Base-by-base conservation (phyloP, 2,797 vertebrate species). In the Pristis pectinata region DNA sequence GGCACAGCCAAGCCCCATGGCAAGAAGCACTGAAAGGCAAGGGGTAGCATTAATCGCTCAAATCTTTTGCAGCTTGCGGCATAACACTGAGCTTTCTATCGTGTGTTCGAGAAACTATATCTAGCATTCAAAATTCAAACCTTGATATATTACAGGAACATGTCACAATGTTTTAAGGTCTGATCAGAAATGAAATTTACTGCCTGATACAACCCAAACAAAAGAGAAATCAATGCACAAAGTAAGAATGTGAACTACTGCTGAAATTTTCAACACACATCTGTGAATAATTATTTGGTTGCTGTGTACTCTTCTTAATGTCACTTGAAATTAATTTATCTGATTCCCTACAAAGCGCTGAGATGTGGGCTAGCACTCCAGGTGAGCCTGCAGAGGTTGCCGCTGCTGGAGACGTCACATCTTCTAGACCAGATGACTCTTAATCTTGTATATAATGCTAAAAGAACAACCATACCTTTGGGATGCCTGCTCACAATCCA, bases 1-100 rank as follows among this genome's bases (percentile, higher is more conserved):
- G 97, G 96, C 97, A 95, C 97, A 98, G 98, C 98, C 98, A 99
- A 99, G 97, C 98, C 98, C 98, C 97, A 97, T 98, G 98, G 98
- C 98, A 97, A 98, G 97, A 98, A 98, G 97, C 97, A 98, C 98
- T 98, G 97, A 98, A 98, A 98, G 98, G 98, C 98, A 97, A 98
- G 97, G 98, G 98, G 98, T 97, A 98, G 98, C 97, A 98, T 98
- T 97, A 98, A 98, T 97, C 97, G 97, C 97, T 97, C 97, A 96
- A 97, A 97, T 98, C 97, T 97, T 97, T 95, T 96, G 79, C 92
- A 95, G 95, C 95, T 97, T 96, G 96, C 97, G 96, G 97, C 96
- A 94, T 95, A 96, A 95, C 95, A 96, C 95, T 83, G 96, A 91
- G 95, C 96, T 96, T 96, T 96, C 95, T 95, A 96, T 97, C 92